Evolutionary conservation across 2,113 vertebrate genomes (phyloP), one percentile per base, ranked within the genome.

Genomic region (Ictalurus punctatus): DNA sequence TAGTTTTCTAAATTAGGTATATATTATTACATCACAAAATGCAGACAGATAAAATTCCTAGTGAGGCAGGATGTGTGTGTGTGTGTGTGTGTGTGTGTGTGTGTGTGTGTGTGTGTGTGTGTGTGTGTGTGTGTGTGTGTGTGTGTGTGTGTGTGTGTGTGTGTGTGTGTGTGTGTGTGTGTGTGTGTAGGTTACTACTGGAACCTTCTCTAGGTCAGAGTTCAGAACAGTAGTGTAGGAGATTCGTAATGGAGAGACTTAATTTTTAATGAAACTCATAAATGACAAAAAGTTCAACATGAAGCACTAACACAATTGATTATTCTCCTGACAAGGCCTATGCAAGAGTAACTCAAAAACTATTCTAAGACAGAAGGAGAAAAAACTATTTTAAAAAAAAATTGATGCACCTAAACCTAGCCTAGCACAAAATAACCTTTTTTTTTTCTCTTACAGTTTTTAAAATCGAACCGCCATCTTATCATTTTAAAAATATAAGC

Each of bases 191-290:
- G 59, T 12, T 25, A 48, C n/a, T 73, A 37, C 30, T 37, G 69
- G 30, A 71, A 67, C 34, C 34, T 30, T 30, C 73, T 30, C 27
- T 59, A 80, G 40, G 16, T 30, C 40, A 52, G 54, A 65, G 54
- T 65, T 82, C 40, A 65, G 63, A 56, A 63, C 85, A 86, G 54
- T 73, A 52, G 69, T 74, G 34, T 34, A 30, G 40, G 59, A 19
- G 16, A 59, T 21, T 40, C 30, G n/a, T n/a, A 82, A 81, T 3
- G 30, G 56, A 85, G 54, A 83, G 37, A 40, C 52, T 30, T 44
- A 95, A 94, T 95, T 95, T 94, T 92, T 92, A 95, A 95, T 93
- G 92, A 94, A 94, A 95, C 92, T 94, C 94, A 93, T 95, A 93
- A 93, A 95, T 94, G 93, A 94, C 91, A 94, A 89, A 80, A 92